Conservation (phyloP, 2,113 vertebrate species). For the Oreochromis aureus region DNA sequence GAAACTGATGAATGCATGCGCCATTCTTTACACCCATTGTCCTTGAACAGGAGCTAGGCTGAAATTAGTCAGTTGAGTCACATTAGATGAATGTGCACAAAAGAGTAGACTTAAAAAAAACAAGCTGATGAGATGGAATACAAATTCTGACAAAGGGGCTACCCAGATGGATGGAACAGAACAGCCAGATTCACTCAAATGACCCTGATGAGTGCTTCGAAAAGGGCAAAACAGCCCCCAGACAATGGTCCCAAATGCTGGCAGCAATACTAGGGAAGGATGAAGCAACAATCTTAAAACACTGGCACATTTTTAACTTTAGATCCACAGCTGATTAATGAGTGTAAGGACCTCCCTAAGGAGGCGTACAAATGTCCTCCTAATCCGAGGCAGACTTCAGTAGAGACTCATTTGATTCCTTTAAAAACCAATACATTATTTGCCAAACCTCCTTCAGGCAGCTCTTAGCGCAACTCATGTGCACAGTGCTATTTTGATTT, state of each 20-base stretch:
- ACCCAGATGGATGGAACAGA: neutral
- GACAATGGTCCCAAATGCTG: constrained; percentile 2
- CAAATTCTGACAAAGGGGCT: constrained; percentile 10
- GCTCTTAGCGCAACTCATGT: neutral
- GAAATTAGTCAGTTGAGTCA: neutral
- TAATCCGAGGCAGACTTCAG: constrained; percentile 2
- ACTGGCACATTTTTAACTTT: neutral
- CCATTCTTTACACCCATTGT: neutral
- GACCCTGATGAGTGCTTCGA: neutral
- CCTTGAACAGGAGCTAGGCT: neutral
- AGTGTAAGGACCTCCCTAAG: neutral
- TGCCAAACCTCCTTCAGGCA: neutral
- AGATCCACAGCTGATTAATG: constrained; percentile 10
- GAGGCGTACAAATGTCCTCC: constrained; percentile 2
- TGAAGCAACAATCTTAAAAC: neutral
- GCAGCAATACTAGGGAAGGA: neutral
- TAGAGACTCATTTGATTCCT: constrained; percentile 4
- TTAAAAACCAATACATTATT: neutral
- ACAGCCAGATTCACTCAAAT: neutral
- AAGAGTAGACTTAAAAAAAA: neutral
- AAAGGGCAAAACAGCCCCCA: constrained; percentile 12
- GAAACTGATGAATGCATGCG: neutral
- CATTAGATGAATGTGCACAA: constrained; percentile 13
- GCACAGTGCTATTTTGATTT: neutral
- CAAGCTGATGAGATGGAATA: constrained; percentile 13